Evolutionary conservation across 2,797 vertebrate species (phyloP).

Genomic region (Micropoecilia bifurca): DNA sequence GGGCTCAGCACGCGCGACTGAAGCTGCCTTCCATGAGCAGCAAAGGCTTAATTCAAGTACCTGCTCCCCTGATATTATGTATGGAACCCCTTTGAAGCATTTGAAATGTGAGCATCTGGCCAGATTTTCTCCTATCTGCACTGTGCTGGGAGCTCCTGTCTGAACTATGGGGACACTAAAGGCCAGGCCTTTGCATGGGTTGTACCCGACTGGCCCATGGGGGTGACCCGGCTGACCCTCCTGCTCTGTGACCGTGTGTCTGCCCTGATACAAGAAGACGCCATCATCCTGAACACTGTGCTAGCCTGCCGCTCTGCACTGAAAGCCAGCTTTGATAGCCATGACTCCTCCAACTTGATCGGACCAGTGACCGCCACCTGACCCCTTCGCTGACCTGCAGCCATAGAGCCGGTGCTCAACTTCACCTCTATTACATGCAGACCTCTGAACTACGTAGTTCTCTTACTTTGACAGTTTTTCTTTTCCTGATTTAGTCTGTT

Average conservation of each 20-base stretch:
- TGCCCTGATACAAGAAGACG: constrained; percentile 70
- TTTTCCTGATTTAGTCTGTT: constrained; percentile 44
- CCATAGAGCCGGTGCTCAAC: constrained; percentile 76
- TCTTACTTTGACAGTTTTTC: constrained; percentile 49
- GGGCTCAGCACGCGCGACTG: constrained; percentile 55
- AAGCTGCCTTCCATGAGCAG: constrained; percentile 45
- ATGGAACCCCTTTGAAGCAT: constrained; percentile 65
- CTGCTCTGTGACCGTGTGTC: constrained; percentile 60
- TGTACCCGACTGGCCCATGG: constrained; percentile 53
- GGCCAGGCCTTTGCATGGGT: constrained; percentile 59
- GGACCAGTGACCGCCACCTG: constrained; percentile 60
- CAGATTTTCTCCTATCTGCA: constrained; percentile 59
- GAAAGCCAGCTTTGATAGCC: constrained; percentile 78
- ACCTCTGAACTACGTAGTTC: constrained; percentile 71
- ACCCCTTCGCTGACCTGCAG: constrained; percentile 49
- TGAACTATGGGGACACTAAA: constrained; percentile 72
- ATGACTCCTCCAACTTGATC: constrained; percentile 69
- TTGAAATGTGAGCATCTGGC: constrained; percentile 67
- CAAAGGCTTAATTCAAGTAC: constrained; percentile 58
- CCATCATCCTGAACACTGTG: constrained; percentile 78
- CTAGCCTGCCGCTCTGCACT: constrained; percentile 71
- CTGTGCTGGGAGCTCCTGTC: constrained; percentile 63
- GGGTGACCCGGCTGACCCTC: constrained; percentile 36
- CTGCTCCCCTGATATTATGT: constrained; percentile 55
- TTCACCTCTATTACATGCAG: constrained; percentile 71